Evolutionary conservation across 2,797 vertebrate genomes (phyloP), one percentile per base, ranked within the genome.

Genomic region (Thaleichthys pacificus): DNA sequence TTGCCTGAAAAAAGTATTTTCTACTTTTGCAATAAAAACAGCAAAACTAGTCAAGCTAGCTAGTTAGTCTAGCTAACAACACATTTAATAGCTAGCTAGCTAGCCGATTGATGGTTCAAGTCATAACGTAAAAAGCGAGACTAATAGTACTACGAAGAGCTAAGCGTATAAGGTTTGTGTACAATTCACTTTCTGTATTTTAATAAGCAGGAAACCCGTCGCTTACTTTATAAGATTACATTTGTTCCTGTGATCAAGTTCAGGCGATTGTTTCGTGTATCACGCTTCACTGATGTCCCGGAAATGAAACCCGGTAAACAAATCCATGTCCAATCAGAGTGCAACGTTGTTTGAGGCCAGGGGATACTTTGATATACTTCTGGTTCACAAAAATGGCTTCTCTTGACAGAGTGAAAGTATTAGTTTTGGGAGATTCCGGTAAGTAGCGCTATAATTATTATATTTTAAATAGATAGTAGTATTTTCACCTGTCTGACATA

Each of bases 381-480:
- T 11, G 12, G 42, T 47, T 47, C 42, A 47, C 68, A 90, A 70
- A 92, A 72, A 96, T 99, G 97, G 97, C 96, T 66, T 95, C 97
- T 58, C 86, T 99, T 80, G 97, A 99, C 69, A 92, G 96, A 68
- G 96, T 99, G 0, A 99, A 98, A 87, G 96, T 99, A 2, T 77
- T 99, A 83, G 97, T 99, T 73, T 88, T 99, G 86, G 97, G 97
- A 47, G 97, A 99, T 89, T 99, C 97, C 19, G 97, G 97, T 98
- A 87, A 94, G 89, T 72, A 2, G 6, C 5, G 5, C 32, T 12
- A 60, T 21, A 47, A 3, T 47, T 14, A 14, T 12, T 3, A 47
- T 47, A 47, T 47, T 47, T 47, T 11, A 12, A 47, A 47, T 47
- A 21, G 3, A 26, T 4, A 11, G 3, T 61, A 8, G 58, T 61